These are phyloP conservation scores for Nesidiocoris tenuis DNA, from an alignment of 2,888 invertebrate species.

Conservation along the genomic window DNA sequence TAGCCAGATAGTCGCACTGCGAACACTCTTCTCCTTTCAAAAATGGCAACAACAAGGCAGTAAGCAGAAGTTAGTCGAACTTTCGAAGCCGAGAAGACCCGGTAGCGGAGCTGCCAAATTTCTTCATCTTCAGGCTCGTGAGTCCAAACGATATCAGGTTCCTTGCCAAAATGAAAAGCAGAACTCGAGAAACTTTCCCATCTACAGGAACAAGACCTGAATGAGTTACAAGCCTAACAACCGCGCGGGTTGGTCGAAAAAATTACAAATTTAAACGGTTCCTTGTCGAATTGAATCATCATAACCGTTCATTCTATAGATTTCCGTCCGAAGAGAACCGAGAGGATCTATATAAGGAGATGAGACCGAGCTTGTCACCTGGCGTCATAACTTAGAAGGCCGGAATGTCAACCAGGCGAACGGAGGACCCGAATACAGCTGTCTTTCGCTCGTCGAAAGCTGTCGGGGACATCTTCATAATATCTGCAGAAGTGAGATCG, in stretches of 20 bases:
- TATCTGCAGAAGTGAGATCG: neutral
- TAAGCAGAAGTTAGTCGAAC: neutral
- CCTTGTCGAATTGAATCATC: constrained; percentile 18
- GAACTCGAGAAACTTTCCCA: neutral
- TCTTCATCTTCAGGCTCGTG: neutral
- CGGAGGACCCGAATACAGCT: neutral
- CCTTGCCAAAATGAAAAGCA: neutral
- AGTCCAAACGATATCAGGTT: neutral
- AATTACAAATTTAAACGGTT: neutral
- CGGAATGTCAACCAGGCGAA: neutral
- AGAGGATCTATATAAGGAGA: neutral
- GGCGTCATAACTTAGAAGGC: neutral
- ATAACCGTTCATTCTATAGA: constrained; percentile 34
- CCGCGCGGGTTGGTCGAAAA: neutral
- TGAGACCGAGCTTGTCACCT: neutral
- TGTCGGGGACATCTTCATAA: neutral
- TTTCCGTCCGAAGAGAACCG: neutral
- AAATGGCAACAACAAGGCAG: neutral
- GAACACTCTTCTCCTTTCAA: too few relatives aligned
- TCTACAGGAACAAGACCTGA: neutral
- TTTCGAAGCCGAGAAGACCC: neutral
- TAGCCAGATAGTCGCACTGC: too few relatives aligned
- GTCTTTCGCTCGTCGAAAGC: neutral
- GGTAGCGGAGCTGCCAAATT: neutral
- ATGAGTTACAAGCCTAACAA: neutral